Evolutionary conservation across 2,888 invertebrate species (phyloP).

Genomic region (Drosophila prolongata): DNA sequence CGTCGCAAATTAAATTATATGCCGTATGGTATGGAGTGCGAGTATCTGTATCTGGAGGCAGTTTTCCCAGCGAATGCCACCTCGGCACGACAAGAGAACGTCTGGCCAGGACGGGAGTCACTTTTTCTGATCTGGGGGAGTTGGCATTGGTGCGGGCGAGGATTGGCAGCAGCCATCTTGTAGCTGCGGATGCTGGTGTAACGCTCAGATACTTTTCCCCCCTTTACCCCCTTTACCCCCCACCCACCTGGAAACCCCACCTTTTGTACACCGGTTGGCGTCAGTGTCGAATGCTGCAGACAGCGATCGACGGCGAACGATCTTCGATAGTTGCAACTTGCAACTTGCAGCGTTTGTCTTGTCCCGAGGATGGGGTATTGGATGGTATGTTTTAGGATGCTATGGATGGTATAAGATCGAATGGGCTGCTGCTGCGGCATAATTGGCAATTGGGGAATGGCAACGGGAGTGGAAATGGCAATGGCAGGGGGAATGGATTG

Average conservation of each 20-base stretch:
- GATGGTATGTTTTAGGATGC: constrained; percentile 12
- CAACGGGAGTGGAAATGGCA: constrained; percentile 65
- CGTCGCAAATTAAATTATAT: constrained; percentile 74
- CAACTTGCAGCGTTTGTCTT: constrained; percentile 67
- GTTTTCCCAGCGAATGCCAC: constrained; percentile 42
- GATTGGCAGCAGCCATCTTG: constrained; percentile 51
- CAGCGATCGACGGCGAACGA: constrained; percentile 56
- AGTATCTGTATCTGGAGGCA: constrained; percentile 52
- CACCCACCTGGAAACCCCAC: background rate
- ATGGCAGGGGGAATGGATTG: constrained; percentile 49
- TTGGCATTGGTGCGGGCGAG: constrained; percentile 43
- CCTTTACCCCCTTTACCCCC: background rate
- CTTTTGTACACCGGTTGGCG: constrained; percentile 43
- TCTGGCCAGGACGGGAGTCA: constrained; percentile 29
- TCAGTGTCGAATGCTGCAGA: constrained; percentile 56
- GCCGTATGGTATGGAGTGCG: constrained; percentile 53
- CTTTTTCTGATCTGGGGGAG: constrained; percentile 9
- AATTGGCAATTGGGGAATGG: constrained; percentile 80
- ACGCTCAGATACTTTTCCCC: constrained; percentile 10
- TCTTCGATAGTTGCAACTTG: constrained; percentile 72
- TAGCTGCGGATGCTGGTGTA: constrained; percentile 22
- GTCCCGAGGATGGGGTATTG: constrained; percentile 35
- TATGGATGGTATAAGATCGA: constrained; percentile 1
- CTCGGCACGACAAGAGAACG: constrained; percentile 39
- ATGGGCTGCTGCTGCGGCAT: constrained; percentile 53